Base-by-base conservation (phyloP, 2,888 invertebrate genomes). In the Hylaea fasciaria region DNA sequence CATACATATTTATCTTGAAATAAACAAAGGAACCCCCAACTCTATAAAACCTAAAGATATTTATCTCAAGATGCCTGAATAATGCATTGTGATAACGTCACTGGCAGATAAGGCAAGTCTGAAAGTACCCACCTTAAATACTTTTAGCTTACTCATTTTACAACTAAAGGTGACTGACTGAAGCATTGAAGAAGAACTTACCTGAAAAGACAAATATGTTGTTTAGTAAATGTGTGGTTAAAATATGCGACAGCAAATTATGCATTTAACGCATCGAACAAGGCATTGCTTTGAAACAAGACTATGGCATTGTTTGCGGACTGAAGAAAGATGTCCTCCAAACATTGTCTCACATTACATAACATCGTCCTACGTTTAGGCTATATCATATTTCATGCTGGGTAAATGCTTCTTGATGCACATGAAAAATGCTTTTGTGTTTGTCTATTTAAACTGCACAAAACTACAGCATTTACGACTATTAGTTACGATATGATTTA, bases 341-440 rank as follows among this genome's bases (percentile, higher is more conserved):
- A 86, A 84, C 85, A 85, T 73, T 66, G 81, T 77, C 77, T 80
- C 78, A 72, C 80, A 70, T 86, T 84, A 76, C 86, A 81, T 86
- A 87, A 86, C 84, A 86, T 50, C 51, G 51, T 44, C 48, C 48
- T 57, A 46, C 45, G 29, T 47, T 43, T 48, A 29, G 29, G 16
- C 13, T 43, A 32, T n/a, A 28, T 13, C 13, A 14, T 40, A 40
- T 14, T 40, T 40, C 13, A 13, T 12, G n/a, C n/a, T 9, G 37
- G 4, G 37, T 37, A 37, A 10, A 8, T 10, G 10, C 2, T 11
- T 11, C 28, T 28, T 5, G 28, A 28, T 32, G 32, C 32, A 32
- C 9, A 32, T 9, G 32, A 9, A 32, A 32, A 32, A 32, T 10
- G 10, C 10, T 7, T 32, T 32, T 32, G 32, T 32, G 32, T 32